Conservation (phyloP, 2,888 invertebrate species). For the Heliothis peltigera region DNA sequence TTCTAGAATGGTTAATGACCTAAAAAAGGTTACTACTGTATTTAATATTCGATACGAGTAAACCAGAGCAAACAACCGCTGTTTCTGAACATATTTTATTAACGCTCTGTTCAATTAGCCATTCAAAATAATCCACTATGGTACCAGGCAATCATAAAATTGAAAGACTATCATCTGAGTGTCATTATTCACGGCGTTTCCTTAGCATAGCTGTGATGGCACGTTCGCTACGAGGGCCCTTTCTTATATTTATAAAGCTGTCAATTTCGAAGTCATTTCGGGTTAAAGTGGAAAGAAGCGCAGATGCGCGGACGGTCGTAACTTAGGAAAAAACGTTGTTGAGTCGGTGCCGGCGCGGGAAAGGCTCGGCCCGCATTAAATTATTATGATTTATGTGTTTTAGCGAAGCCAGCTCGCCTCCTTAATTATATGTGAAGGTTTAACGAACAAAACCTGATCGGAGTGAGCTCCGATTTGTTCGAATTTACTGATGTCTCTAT, state of each 20-base stretch:
- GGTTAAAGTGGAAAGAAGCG: conserved; percentile 77
- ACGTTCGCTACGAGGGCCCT: conserved; percentile 60
- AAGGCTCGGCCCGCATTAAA: conserved; percentile 84
- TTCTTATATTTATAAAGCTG: conserved; percentile 85
- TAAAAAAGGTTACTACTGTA: too few species aligned
- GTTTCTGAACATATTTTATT: conserved; percentile 44
- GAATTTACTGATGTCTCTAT: conserved; percentile 54
- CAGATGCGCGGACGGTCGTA: conserved; percentile 81
- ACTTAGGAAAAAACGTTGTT: conserved; percentile 73
- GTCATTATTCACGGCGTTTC: conserved; percentile 73
- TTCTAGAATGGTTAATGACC: conserved; percentile 5
- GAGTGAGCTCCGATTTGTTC: conserved; percentile 64
- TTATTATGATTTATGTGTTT: conserved; percentile 89
- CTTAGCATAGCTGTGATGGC: conserved; percentile 66
- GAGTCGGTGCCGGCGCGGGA: conserved; percentile 73
- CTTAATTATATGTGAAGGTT: conserved; percentile 86
- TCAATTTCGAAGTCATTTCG: conserved; percentile 81
- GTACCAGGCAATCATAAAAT: conserved; percentile 66
- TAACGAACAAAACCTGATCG: conserved; percentile 81
- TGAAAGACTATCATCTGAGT: conserved; percentile 59
- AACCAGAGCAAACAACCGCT: conserved; percentile 35
- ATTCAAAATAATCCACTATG: conserved; percentile 33
- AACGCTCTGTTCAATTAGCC: conserved; percentile 57
- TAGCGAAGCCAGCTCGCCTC: conserved; percentile 80
- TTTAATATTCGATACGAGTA: conserved; percentile 42